phyloP scores from a whole-genome alignment of 2,797 vertebrate genomes.

The Pangasius djambal region DNA sequence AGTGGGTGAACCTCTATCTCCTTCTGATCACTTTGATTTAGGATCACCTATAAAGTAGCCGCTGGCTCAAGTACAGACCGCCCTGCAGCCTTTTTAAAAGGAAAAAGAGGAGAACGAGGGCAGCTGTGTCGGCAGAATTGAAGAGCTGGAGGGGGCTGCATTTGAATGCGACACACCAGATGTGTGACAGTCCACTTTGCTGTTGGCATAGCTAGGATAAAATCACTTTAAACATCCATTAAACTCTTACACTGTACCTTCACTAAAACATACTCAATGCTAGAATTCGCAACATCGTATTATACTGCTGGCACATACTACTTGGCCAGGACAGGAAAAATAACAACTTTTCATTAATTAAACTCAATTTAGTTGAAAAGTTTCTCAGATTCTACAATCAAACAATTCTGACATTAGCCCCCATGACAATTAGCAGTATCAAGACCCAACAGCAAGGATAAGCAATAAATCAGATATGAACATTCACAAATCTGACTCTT shows the following conservation, averaged over 20 bases:
- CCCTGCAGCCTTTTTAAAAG: neutral
- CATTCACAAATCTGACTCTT: neutral
- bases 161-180: neutral
- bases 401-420: neutral
- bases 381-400: neutral
- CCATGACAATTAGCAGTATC: neutral
- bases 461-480: neutral
- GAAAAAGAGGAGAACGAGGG: neutral
- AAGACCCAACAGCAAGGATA: neutral
- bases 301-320: neutral
- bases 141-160: neutral
- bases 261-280: neutral
- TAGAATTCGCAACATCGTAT: neutral
- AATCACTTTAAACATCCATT: neutral
- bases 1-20: slow-evolving; percentile 46
- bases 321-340: neutral
- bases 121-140: slow-evolving; percentile 26
- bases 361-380: neutral
- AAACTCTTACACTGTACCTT: neutral
- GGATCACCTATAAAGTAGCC: slow-evolving; percentile 17
- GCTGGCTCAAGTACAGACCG: slow-evolving; percentile 13
- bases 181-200: neutral
- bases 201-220: neutral
- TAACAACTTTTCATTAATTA: neutral
- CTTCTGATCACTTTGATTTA: slow-evolving; percentile 58